These are phyloP conservation scores for Heliangelus exortis DNA, from an alignment of 2,797 vertebrate species.

Conservation along the genomic window DNA sequence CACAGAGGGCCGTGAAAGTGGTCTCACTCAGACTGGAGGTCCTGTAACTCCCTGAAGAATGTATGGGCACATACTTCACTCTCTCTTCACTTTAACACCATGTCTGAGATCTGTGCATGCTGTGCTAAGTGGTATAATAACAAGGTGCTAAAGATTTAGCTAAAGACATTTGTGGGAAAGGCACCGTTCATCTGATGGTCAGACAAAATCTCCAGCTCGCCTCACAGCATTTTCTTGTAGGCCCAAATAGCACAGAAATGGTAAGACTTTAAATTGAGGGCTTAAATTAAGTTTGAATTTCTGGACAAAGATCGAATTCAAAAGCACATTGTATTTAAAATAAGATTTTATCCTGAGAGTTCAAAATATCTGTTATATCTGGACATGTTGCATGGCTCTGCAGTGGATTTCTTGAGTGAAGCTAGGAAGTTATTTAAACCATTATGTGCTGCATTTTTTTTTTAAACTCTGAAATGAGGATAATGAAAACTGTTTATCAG, in stretches of 20 bases:
- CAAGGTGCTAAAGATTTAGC: slow-evolving; percentile 46
- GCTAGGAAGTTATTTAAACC: background rate
- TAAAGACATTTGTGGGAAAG: slow-evolving; percentile 34
- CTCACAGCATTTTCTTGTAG: background rate
- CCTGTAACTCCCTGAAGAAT: slow-evolving; percentile 38
- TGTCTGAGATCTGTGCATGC: slow-evolving; percentile 3
- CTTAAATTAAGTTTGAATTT: slow-evolving; percentile 18
- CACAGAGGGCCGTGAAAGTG: background rate
- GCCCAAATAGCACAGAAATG: background rate
- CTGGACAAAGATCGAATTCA: slow-evolving; percentile 34
- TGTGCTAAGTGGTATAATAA: slow-evolving; percentile 14
- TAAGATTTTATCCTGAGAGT: background rate
- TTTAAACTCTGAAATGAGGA: slow-evolving; percentile 23
- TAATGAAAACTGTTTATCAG: background rate
- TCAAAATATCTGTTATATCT: slow-evolving; percentile 1
- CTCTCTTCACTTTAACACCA: slow-evolving; percentile 37
- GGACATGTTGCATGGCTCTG: background rate
- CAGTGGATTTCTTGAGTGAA: background rate
- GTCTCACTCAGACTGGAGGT: background rate
- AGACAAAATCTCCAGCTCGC: background rate
- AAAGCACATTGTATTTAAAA: background rate
- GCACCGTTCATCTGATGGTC: background rate
- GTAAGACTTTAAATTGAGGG: background rate
- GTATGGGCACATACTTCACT: slow-evolving; percentile 15
- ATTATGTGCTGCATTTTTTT: background rate